Evolutionary conservation across 2,113 vertebrate genomes (phyloP).

Genomic region (Procapra przewalskii): DNA sequence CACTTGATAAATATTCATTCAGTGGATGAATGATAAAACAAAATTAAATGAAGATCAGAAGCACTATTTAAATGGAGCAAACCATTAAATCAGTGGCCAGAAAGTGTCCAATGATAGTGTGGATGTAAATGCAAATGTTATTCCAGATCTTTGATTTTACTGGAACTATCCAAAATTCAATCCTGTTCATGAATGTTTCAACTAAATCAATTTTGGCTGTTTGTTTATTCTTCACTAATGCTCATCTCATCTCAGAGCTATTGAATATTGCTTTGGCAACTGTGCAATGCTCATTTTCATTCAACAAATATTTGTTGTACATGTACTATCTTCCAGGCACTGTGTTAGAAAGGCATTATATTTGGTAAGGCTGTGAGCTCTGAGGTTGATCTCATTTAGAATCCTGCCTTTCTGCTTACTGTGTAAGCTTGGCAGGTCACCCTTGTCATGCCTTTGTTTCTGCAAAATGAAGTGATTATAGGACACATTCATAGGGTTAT

Average conservation of each 20-base stretch:
- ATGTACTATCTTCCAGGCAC: background rate
- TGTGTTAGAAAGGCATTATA: background rate
- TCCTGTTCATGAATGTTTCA: background rate
- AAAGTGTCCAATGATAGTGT: background rate
- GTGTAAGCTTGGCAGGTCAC: background rate
- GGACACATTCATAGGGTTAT: background rate
- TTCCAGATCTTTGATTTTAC: background rate
- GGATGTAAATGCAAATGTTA: background rate
- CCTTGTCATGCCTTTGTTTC: background rate
- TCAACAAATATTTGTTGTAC: background rate
- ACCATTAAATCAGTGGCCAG: background rate
- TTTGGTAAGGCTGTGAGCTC: background rate
- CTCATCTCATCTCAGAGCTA: background rate
- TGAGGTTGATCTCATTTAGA: background rate
- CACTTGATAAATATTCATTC: background rate
- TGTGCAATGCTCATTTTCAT: background rate
- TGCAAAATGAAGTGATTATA: background rate
- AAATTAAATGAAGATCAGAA: background rate
- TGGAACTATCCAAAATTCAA: background rate
- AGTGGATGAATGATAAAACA: background rate
- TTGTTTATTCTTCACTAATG: background rate
- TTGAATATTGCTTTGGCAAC: background rate
- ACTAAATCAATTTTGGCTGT: conserved; percentile 18
- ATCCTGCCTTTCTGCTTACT: background rate
- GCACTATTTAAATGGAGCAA: background rate